phyloP scores from a whole-genome alignment of 2,888 invertebrate genomes.

The Ecdyonurus torrentis region DNA sequence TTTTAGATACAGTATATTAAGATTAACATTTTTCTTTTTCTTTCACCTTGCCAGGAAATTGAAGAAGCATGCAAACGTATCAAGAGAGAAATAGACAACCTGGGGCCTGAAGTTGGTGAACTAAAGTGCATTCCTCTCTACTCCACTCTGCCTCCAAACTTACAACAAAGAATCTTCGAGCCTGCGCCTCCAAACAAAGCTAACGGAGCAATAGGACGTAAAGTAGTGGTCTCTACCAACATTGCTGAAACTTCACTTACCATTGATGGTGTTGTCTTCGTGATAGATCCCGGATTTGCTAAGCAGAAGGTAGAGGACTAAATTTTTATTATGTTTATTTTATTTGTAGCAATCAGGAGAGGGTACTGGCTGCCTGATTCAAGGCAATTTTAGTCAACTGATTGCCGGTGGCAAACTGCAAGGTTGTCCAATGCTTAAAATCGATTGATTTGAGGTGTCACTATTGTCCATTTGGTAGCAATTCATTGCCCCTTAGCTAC shows the following conservation, averaged over 20 bases:
- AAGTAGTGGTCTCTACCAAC: conserved; percentile 95
- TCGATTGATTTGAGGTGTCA: neutral
- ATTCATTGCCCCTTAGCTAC: no score
- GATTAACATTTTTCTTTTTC: no score
- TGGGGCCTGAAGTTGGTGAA: conserved; percentile 94
- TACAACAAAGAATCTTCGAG: conserved; percentile 96
- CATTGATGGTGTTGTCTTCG: conserved; percentile 98
- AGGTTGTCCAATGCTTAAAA: neutral
- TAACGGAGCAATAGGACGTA: conserved; percentile 78
- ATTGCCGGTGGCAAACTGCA: no score
- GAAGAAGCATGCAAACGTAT: conserved; percentile 98
- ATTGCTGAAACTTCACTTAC: conserved; percentile 98
- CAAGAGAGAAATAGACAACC: conserved; percentile 85
- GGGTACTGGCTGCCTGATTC: no score
- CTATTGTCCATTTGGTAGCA: no score
- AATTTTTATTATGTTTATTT: conserved; percentile 1
- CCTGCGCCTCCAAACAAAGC: conserved; percentile 81
- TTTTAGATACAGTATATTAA: no score
- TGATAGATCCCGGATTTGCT: conserved; percentile 98
- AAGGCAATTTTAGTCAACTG: no score
- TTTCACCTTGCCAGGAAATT: conserved; percentile 63
- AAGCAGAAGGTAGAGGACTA: conserved; percentile 76
- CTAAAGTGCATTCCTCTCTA: conserved; percentile 96
- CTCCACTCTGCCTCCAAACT: conserved; percentile 91
- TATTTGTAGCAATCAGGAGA: no score